Conservation (phyloP, 1,140 invertebrate genomes). For the Protaetia brevitarsis region DNA sequence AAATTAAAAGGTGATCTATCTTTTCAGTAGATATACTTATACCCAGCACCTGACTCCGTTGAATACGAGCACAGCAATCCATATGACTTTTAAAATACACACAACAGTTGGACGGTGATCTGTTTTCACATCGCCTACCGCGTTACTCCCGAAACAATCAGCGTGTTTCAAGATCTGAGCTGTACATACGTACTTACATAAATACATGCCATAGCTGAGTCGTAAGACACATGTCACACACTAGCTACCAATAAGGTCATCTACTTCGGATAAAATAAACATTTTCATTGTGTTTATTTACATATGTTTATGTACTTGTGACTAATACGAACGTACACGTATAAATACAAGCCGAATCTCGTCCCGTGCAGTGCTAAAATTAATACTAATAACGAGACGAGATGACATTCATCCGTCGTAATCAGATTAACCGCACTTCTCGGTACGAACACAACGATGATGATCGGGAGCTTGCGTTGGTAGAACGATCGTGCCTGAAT, state of each 20-base stretch:
- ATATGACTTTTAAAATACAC: no score
- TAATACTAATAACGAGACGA: neutral
- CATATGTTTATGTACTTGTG: neutral
- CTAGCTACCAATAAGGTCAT: neutral
- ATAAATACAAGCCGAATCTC: neutral
- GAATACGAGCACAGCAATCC: neutral
- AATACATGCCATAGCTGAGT: neutral
- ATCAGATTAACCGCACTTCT: neutral
- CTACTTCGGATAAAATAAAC: neutral
- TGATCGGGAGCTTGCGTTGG: neutral
- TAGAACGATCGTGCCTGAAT: neutral
- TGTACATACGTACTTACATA: no score
- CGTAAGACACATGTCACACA: neutral
- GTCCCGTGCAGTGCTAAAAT: neutral
- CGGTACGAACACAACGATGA: neutral
- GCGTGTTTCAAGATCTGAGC: neutral
- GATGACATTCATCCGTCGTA: neutral
- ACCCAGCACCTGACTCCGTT: slow-evolving; percentile 1
- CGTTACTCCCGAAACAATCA: neutral
- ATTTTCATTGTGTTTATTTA: neutral
- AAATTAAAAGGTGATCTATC: slow-evolving; percentile 9
- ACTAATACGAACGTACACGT: neutral
- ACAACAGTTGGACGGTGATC: slow-evolving; percentile 3
- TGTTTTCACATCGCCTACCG: neutral
- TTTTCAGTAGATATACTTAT: neutral